phyloP scores from a whole-genome alignment of 2,113 vertebrate genomes.

The Gymnogyps californianus region DNA sequence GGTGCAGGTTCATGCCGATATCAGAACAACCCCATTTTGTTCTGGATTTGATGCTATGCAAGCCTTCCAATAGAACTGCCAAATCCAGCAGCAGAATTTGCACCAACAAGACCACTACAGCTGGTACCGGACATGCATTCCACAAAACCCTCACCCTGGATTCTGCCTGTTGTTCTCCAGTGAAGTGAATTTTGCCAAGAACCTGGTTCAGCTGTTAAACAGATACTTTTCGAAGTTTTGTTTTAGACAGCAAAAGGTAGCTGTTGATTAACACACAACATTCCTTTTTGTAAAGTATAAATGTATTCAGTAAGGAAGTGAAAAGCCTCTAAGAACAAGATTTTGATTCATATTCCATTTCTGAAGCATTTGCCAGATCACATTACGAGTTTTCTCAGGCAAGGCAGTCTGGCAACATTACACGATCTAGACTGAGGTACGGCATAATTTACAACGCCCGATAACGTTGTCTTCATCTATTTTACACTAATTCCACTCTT shows the following conservation, averaged over 20 bases:
- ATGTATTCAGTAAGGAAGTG: not conserved
- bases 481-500: not conserved
- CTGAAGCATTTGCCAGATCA: not conserved
- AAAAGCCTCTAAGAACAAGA: not conserved
- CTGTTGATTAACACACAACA: not conserved
- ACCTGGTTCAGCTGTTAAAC: not conserved
- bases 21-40: not conserved
- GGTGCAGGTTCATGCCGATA: not conserved
- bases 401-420: not conserved
- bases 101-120: not conserved
- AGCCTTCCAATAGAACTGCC: not conserved
- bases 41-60: not conserved
- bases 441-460: not conserved
- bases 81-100: not conserved
- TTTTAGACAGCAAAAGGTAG: not conserved
- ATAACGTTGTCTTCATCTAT: not conserved
- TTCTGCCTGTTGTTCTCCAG: not conserved
- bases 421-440: not conserved
- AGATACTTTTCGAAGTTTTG: not conserved
- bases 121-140: not conserved
- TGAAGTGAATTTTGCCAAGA: not conserved
- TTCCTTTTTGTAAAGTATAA: not conserved
- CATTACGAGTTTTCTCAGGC: not conserved
- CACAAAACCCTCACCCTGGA: not conserved
- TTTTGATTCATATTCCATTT: not conserved